Conservation (phyloP, 1,140 invertebrate species). For the Centruroides sculpturatus region DNA sequence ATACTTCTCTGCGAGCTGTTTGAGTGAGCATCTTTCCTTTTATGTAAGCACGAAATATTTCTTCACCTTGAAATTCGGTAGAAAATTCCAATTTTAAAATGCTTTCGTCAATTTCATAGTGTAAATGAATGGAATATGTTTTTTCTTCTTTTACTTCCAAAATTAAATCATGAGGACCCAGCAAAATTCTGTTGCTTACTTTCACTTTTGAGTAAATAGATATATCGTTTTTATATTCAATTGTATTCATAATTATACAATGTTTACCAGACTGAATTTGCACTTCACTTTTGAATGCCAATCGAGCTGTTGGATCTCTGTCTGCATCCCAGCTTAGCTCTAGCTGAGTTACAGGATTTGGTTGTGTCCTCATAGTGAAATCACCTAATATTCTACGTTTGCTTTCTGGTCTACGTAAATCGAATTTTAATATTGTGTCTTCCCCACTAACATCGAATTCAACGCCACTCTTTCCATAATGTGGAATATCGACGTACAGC, state of each 20-base stretch:
- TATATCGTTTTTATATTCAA: conserved; percentile 4
- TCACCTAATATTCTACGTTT: conserved; percentile 2
- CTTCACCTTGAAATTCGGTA: not conserved
- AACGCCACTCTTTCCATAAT: not conserved
- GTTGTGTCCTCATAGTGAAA: not conserved
- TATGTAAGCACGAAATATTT: conserved; percentile 2
- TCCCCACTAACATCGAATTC: not conserved
- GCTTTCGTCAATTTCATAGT: conserved; percentile 5
- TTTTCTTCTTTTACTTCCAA: conserved; percentile 4
- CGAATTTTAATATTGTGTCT: not conserved
- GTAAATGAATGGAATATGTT: not conserved
- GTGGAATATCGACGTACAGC: not conserved
- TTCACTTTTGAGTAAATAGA: conserved; percentile 5
- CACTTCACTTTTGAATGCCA: conserved; percentile 1
- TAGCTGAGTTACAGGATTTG: not conserved
- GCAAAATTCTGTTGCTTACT: not conserved
- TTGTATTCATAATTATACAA: conserved; percentile 1
- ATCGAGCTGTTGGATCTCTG: conserved; percentile 2
- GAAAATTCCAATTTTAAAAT: not conserved
- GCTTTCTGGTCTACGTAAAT: not conserved
- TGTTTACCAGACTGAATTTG: conserved; percentile 1
- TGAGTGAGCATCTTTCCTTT: conserved; percentile 3
- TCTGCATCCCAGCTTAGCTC: conserved; percentile 11
- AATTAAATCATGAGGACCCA: conserved; percentile 10
- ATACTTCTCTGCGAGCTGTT: not conserved